Base-by-base conservation (phyloP, 1,140 invertebrate genomes). In the Drosophila orosa region DNA sequence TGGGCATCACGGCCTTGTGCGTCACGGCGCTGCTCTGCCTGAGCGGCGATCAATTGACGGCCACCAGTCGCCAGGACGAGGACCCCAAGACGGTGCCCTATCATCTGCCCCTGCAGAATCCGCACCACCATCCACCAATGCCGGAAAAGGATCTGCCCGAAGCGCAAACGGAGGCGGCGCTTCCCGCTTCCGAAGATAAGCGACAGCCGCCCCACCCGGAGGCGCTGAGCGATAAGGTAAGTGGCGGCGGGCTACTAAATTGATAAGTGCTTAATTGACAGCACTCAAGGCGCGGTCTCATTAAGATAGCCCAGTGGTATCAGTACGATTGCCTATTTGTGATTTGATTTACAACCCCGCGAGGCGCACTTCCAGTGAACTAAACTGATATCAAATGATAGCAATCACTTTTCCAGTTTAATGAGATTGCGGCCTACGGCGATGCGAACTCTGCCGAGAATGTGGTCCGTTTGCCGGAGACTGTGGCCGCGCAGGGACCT, bases 1-100 rank as follows among this genome's bases (percentile, higher is more conserved):
- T 96, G 73, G 78, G 94, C 8, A 42, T 92, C 29, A 76, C 78
- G 0, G 90, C 78, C 10, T 63, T 81, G 19, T 80, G 83, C 13
- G 72, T 92, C 22, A 82, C 73, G 9, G 45, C 91, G 5, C n/a
- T 92, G 5, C 59, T 91, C 5, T 80, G 78, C 39, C 56, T 92
- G 47, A 89, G 86, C 7, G 78, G 84, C 5, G 89, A 91, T 35
- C 78, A 85, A 55, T 33, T 91, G 7, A 76, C 76, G 4, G 15
- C 66, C 6, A 22, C 73, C 24, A 87, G 48, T 25, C 61, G 71
- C 10, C 74, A 67, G 52, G 54, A 82, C 65, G 24, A 55, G 7
- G 55, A 40, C 0, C 8, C 66, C 0, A 77, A 65, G n/a, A 59
- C 48, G 6, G 75, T 58, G 0, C 67, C 82, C 27, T 91, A 78